Conservation (phyloP, 1,140 invertebrate species). For the Rhyzopertha dominica region DNA sequence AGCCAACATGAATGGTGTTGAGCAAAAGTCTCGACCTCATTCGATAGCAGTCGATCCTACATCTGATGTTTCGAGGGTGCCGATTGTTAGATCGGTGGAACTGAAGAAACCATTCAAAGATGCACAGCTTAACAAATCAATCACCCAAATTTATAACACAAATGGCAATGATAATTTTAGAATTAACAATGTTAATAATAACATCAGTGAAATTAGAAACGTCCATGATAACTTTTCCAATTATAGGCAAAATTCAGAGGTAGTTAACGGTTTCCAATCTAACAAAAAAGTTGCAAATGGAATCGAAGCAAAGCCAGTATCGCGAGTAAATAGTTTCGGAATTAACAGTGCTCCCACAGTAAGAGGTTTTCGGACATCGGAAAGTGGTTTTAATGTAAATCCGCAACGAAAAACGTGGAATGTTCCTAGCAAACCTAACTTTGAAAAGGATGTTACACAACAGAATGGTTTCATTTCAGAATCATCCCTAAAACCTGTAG, state of each 20-base stretch:
- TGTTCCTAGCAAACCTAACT: conserved; percentile 14
- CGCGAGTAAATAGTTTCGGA: conserved; percentile 34
- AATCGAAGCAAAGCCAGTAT: conserved; percentile 24
- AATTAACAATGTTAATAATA: conserved; percentile 1
- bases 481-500: no score
- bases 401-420: conserved; percentile 30
- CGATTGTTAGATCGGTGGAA: conserved; percentile 45
- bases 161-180: conserved; percentile 13
- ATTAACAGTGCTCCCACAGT: conserved; percentile 30
- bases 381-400: conserved; percentile 11
- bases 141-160: conserved; percentile 35
- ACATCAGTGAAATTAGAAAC: conserved; percentile 7
- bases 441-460: no score
- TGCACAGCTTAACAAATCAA: conserved; percentile 27
- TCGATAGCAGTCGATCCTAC: conserved; percentile 37
- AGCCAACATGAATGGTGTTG: conserved; percentile 32
- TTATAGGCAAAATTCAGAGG: conserved; percentile 3
- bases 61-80: conserved; percentile 41
- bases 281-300: no score
- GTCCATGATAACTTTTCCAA: conserved; percentile 14
- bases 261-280: no score
- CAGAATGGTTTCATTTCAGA: no score
- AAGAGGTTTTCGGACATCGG: conserved; percentile 33
- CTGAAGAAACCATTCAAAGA: conserved; percentile 43
- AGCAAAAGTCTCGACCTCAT: conserved; percentile 33